Evolutionary conservation across 2,888 invertebrate species (phyloP).

Genomic region (Marasmarcha lunaedactyla): DNA sequence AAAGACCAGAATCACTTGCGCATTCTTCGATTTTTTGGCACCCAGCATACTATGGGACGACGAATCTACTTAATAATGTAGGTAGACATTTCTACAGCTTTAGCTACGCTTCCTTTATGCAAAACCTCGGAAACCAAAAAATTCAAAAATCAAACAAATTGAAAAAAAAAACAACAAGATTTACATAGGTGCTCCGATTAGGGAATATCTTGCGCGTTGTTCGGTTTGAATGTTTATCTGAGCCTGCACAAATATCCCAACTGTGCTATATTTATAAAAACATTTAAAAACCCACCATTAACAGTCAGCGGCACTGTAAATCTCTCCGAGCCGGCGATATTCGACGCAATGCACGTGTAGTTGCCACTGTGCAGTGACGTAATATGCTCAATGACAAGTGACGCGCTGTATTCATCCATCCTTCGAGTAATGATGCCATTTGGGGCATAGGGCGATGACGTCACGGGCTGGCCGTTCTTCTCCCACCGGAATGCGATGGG

Average conservation of each 20-base stretch:
- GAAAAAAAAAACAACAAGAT: not conserved
- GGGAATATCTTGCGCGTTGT: too few species aligned
- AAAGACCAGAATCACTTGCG: too few species aligned
- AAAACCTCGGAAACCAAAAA: too few species aligned
- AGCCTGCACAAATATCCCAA: not conserved
- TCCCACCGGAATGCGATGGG: conserved; percentile 94
- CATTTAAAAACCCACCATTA: conserved; percentile 66
- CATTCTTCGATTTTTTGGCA: too few species aligned
- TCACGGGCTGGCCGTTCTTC: conserved; percentile 84
- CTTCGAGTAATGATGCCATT: conserved; percentile 63
- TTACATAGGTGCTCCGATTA: too few species aligned
- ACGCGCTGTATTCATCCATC: conserved; percentile 87
- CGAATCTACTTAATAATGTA: too few species aligned
- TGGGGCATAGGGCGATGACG: conserved; percentile 70
- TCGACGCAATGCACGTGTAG: conserved; percentile 92
- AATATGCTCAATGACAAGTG: conserved; percentile 87
- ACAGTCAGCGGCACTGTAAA: conserved; percentile 85
- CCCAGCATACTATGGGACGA: too few species aligned
- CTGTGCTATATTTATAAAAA: not conserved
- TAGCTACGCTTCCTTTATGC: too few species aligned
- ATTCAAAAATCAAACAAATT: not conserved
- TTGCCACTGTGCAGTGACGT: conserved; percentile 89
- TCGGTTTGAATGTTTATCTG: not conserved
- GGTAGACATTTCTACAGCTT: too few species aligned
- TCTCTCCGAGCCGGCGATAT: conserved; percentile 84